These are phyloP conservation scores for Chromis chromis DNA, from an alignment of 2,797 vertebrate genomes.

Conservation along the genomic window DNA sequence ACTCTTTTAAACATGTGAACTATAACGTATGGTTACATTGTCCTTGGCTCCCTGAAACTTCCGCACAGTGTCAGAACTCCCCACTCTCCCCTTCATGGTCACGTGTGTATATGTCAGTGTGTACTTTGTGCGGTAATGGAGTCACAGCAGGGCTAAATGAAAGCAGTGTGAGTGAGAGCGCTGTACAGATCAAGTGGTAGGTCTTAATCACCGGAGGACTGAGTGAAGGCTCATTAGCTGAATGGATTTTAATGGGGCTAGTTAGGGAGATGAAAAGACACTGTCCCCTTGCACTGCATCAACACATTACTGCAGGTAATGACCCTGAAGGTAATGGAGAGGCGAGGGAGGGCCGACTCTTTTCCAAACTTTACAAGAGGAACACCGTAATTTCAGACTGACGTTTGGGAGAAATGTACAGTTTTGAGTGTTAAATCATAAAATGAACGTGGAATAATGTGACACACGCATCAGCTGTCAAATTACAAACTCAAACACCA, in stretches of 20 bases:
- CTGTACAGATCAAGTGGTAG: slow-evolving; percentile 57
- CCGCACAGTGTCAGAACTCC: not conserved
- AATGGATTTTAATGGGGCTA: slow-evolving; percentile 82
- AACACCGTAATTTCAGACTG: slow-evolving; percentile 16
- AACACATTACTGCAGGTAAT: slow-evolving; percentile 76
- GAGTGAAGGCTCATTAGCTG: slow-evolving; percentile 80
- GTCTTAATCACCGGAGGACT: slow-evolving; percentile 73
- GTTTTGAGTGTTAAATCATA: slow-evolving; percentile 13
- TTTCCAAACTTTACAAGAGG: slow-evolving; percentile 20
- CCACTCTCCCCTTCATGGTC: not conserved
- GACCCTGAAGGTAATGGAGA: slow-evolving; percentile 65
- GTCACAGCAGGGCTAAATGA: slow-evolving; percentile 54
- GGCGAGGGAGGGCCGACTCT: slow-evolving; percentile 26
- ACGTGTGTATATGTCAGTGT: not conserved
- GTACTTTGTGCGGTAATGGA: slow-evolving; percentile 31
- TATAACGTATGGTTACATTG: not conserved
- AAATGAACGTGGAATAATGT: slow-evolving; percentile 5
- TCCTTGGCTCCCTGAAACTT: not conserved
- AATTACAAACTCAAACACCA: slow-evolving; percentile 11
- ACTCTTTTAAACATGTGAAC: not conserved
- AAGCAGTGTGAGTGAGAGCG: slow-evolving; percentile 49
- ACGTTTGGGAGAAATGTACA: not conserved
- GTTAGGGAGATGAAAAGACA: slow-evolving; percentile 79
- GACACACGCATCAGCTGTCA: not conserved
- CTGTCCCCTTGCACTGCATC: slow-evolving; percentile 61